Percentiles rank a stretch among this genome's conserved stretches.
Evolutionary conservation across 2,797 vertebrate genomes (phyloP).

Genomic region (Morelia viridis): DNA sequence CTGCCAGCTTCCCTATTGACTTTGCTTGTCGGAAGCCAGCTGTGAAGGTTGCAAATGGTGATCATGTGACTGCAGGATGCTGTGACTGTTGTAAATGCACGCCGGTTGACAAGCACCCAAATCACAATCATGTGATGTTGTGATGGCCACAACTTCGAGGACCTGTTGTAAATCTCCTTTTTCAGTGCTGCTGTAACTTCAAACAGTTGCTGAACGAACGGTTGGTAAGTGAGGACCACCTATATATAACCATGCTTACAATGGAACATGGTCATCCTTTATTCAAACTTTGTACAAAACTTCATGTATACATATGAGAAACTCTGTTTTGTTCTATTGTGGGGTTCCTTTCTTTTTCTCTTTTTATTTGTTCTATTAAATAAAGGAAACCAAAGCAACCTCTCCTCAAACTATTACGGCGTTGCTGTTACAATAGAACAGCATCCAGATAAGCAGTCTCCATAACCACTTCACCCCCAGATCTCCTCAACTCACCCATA

Average conservation of each 20-base stretch:
- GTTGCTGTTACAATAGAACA: not conserved
- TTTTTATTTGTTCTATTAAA: not conserved
- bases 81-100: not conserved
- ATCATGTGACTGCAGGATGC: not conserved
- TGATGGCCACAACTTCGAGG: not conserved
- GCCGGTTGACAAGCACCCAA: not conserved
- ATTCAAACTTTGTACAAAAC: not conserved
- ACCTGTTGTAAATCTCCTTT: not conserved
- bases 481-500: not conserved
- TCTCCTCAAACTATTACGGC: not conserved
- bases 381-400: not conserved
- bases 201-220: not conserved
- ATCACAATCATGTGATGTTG: not conserved
- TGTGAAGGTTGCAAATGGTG: not conserved
- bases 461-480: not conserved
- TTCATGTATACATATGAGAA: not conserved
- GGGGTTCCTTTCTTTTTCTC: not conserved
- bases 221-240: not conserved
- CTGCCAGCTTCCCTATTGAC: not conserved
- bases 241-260: not conserved
- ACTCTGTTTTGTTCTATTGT: not conserved
- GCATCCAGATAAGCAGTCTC: not conserved
- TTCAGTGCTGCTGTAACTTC: not conserved
- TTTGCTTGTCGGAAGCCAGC: not conserved
- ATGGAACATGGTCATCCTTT: not conserved